These are phyloP conservation scores for Dendrolimus houi DNA, from an alignment of 2,888 invertebrate genomes.

Conservation along the genomic window DNA sequence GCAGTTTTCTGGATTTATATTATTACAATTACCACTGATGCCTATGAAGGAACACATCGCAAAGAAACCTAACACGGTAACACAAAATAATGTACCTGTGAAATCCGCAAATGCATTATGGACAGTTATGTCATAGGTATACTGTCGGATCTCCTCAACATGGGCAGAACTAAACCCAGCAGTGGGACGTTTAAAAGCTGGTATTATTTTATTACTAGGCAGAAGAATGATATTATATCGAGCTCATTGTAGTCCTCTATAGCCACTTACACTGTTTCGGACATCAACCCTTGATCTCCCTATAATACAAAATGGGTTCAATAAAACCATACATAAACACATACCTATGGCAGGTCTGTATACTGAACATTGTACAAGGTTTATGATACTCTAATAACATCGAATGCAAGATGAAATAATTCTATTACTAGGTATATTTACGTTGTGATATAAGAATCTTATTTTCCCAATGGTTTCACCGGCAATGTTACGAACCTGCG, in stretches of 20 bases:
- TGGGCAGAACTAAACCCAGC: too few species aligned
- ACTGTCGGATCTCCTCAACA: too few species aligned
- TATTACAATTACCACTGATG: too few species aligned
- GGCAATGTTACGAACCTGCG: background rate
- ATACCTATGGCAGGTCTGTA: background rate
- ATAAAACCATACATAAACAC: background rate
- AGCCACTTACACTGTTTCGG: background rate
- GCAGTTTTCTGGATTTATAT: too few species aligned
- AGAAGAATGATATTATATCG: background rate
- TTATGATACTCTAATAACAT: background rate
- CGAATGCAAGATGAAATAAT: background rate
- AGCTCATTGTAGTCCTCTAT: background rate
- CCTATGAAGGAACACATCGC: background rate
- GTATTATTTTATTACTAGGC: too few species aligned
- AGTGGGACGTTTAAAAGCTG: too few species aligned
- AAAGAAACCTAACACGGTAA: conserved; percentile 12
- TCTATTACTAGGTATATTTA: background rate
- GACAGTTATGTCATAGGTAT: too few species aligned
- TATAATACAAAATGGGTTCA: background rate
- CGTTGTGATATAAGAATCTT: background rate
- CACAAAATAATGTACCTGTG: conserved; percentile 14
- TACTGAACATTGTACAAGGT: background rate
- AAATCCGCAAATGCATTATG: too few species aligned
- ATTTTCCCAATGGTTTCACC: background rate
- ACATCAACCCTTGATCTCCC: background rate